phyloP scores from a whole-genome alignment of 2,797 vertebrate genomes.

The Synanceia verrucosa region DNA sequence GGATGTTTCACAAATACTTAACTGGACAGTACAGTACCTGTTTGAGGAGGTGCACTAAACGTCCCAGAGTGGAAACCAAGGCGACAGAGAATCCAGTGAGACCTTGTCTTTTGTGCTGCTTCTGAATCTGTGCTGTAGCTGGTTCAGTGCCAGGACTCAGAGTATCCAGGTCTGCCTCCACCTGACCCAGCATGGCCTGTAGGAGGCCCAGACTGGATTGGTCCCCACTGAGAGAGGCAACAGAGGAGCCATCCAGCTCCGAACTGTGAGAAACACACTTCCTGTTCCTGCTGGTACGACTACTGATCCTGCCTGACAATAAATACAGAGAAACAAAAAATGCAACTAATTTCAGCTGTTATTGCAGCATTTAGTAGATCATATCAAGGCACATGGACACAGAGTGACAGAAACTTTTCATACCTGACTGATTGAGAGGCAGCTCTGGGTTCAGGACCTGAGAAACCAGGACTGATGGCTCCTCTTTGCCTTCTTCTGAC shows the following conservation, averaged over 20 bases:
- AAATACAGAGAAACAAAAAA: background rate
- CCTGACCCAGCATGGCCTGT: constrained; percentile 87
- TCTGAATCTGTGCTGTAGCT: constrained; percentile 56
- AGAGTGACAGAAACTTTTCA: background rate
- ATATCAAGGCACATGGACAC: background rate
- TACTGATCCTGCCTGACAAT: constrained; percentile 66
- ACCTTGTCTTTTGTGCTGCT: constrained; percentile 68
- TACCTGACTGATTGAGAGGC: constrained; percentile 64
- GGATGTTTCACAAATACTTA: background rate
- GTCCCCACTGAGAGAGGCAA: constrained; percentile 65
- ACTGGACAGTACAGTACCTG: constrained; percentile 76
- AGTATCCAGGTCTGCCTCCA: constrained; percentile 85
- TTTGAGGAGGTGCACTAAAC: constrained; percentile 87
- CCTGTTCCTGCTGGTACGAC: constrained; percentile 51
- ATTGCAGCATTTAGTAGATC: background rate
- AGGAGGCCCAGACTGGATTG: constrained; percentile 86
- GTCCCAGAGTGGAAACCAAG: constrained; percentile 86
- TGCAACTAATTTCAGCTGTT: background rate
- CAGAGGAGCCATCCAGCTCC: constrained; percentile 65
- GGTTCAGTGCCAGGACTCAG: constrained; percentile 72
- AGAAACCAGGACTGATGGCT: constrained; percentile 68
- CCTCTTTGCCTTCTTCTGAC: constrained; percentile 57
- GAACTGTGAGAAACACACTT: constrained; percentile 60
- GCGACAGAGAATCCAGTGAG: constrained; percentile 91
- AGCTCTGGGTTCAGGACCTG: constrained; percentile 85